Evolutionary conservation across 2,888 invertebrate genomes (phyloP).

Genomic region (Eupithecia vulgata): DNA sequence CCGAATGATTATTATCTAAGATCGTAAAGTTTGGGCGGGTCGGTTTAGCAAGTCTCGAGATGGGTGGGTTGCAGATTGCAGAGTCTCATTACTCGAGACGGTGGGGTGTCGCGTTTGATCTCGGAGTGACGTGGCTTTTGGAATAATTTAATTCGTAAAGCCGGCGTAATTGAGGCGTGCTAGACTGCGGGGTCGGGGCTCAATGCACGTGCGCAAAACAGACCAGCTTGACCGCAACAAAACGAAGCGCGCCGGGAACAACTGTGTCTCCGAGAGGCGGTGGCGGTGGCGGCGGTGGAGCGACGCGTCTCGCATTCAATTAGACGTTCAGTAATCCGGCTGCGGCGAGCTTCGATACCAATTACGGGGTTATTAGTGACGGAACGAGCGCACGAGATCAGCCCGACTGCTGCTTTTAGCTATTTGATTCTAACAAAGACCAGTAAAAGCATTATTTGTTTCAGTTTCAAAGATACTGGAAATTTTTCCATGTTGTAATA

Average conservation of each 20-base stretch:
- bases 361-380: constrained; percentile 83
- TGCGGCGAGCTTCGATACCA: constrained; percentile 83
- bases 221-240: constrained; percentile 78
- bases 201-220: constrained; percentile 73
- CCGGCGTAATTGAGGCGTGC: constrained; percentile 71
- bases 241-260: constrained; percentile 58
- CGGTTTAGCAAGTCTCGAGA: constrained; percentile 44
- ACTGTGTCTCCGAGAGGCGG: constrained; percentile 54
- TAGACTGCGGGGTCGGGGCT: constrained; percentile 48
- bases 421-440: constrained; percentile 53
- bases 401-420: constrained; percentile 48
- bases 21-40: constrained; percentile 69
- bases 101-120: constrained; percentile 71
- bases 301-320: constrained; percentile 80
- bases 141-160: constrained; percentile 76
- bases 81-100: constrained; percentile 56
- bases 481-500: neutral
- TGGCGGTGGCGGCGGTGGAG: constrained; percentile 40
- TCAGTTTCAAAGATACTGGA: neutral
- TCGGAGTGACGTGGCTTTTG: constrained; percentile 60
- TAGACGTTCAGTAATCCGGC: constrained; percentile 83
- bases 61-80: constrained; percentile 67
- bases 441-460: constrained; percentile 31
- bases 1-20: constrained; percentile 79
- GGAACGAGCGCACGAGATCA: constrained; percentile 67